Evolutionary conservation across 1,140 invertebrate species (phyloP).

Genomic region (Pantala flavescens): DNA sequence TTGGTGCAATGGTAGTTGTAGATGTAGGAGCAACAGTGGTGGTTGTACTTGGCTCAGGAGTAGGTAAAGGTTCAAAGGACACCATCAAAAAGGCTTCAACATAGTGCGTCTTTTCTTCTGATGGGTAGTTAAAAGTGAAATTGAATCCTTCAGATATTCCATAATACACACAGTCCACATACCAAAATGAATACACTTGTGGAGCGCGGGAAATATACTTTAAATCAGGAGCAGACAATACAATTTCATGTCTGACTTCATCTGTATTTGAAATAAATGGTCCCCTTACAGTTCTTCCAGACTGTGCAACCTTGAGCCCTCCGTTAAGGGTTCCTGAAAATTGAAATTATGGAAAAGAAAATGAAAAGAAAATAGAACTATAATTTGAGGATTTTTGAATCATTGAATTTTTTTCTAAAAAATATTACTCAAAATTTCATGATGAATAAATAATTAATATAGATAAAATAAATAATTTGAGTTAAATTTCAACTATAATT

Average conservation of each 20-base stretch:
- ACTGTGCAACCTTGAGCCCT: conserved; percentile 33
- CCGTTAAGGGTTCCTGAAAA: too few species aligned
- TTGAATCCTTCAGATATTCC: conserved; percentile 48
- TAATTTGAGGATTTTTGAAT: too few species aligned
- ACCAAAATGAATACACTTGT: conserved; percentile 58
- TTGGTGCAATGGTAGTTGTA: conserved; percentile 25
- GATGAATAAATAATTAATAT: too few species aligned
- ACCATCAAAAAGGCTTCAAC: conserved; percentile 58
- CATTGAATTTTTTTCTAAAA: too few species aligned
- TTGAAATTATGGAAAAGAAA: too few species aligned
- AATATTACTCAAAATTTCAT: too few species aligned
- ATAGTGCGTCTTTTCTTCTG: conserved; percentile 45
- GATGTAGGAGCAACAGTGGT: conserved; percentile 45
- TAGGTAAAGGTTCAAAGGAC: conserved; percentile 49
- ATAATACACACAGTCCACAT: conserved; percentile 60
- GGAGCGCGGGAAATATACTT: conserved; percentile 48
- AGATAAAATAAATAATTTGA: too few species aligned
- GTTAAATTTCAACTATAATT: too few species aligned
- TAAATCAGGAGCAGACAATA: conserved; percentile 45
- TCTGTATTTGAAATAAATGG: conserved; percentile 49
- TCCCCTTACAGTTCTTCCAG: conserved; percentile 40
- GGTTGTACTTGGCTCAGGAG: conserved; percentile 45
- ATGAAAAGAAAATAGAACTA: too few species aligned
- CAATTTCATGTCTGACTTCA: conserved; percentile 45
- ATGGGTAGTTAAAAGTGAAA: conserved; percentile 50